Base-by-base conservation (phyloP, 1,140 invertebrate genomes). In the Sarcophaga peregrina region DNA sequence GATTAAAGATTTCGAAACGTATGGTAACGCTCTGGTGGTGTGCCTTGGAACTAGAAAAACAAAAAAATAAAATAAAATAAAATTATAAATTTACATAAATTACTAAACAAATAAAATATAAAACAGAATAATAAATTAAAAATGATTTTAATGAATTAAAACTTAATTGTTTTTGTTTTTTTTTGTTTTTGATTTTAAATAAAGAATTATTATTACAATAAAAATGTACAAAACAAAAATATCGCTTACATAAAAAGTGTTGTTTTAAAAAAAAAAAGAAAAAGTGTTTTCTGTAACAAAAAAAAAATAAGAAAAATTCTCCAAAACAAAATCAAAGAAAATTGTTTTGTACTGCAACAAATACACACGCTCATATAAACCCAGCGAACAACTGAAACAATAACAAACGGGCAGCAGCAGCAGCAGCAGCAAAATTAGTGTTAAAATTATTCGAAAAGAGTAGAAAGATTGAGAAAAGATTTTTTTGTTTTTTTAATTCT, bases 301-400 rank as follows among this genome's bases (percentile, higher is more conserved):
- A 50, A 50, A 52, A 20, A 25, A 75, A 74, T 20, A 74, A 62
- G 20, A 82, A 84, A 80, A 62, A 73, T 68, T 68, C n/a, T 68
- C 48, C 45, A 76, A 84, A 84, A 78, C 80, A 84, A 81, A 82
- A 62, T 45, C 20, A 68, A 47, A 80, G 72, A 17, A 74, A 83
- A 81, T 54, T 81, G 80, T 68, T 62, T 81, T 52, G 80, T 81
- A 13, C 25, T 58, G 10, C 47, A 72, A 48, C 52, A 62, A 81
- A 9, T 25, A 62, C 62, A 7, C 17, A 68, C 62, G 1, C 4
- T 25, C 9, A 68, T 20, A 25, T 20, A 68, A 20, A 68, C 45
- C 45, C 50, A 83, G 13, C 5, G 62, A 25, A 62, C 68, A 82
- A 62, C 45, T 72, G 47, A 37, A 83, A 83, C 13, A 80, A 76